Evolutionary conservation across 2,888 invertebrate genomes (phyloP), one percentile per base, ranked within the genome.

Genomic region (Stenolophus ochropezus): DNA sequence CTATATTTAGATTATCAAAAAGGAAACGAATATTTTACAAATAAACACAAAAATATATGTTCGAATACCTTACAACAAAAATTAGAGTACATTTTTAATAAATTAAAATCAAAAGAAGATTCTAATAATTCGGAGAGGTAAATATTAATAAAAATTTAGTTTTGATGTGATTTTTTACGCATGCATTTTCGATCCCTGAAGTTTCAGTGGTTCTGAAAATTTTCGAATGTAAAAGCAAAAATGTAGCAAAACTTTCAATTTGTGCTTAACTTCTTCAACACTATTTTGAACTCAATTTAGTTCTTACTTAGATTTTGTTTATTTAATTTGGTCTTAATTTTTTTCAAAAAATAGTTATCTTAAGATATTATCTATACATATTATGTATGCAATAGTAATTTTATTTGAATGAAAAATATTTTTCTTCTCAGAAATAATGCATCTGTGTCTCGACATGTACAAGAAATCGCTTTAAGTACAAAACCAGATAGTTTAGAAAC

Each of bases 1-100:
- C 83, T 92, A n/a, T 90, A 90, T 73, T 87, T 89, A 53, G 91
- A 91, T 73, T 89, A 89, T 84, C 89, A 91, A 86, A 88, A 89
- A 21, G 90, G 90, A 4, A 82, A 86, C 25, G 86, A 87, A 51
- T 86, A 87, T 76, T 83, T 87, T 42, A 82, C 77, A 85, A 75
- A 84, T 85, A 78, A 84, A 86, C 76, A 88, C 85, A 87, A 85
- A 83, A 87, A 87, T 82, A 82, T 87, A 69, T 87, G 87, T 83
- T 71, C 79, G 25, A 74, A 74, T 18, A 82, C 85, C 18, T 82
- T 86, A 23, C 58, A 83, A 61, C 33, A 83, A 79, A 82, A 83
- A 53, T 78, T 86, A 49, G 25, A 83, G 4, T 16, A 81, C 27
- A 84, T 86, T 49, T 18, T 82, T 18, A 61, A 82, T 21, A 84